Evolutionary conservation across 2,888 invertebrate species (phyloP), one percentile per base, ranked within the genome.

Genomic region (Hedya salicella): DNA sequence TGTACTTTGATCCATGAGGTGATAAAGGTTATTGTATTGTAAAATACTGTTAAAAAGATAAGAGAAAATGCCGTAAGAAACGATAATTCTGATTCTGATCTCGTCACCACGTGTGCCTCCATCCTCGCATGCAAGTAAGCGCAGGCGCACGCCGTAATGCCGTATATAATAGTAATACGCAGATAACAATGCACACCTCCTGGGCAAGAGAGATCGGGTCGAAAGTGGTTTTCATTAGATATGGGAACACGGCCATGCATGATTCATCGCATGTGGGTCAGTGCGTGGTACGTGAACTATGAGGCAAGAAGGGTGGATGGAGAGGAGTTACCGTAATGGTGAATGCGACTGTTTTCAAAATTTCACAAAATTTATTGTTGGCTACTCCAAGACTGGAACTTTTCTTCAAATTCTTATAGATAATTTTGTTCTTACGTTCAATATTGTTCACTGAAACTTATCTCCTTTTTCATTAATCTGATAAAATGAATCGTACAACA

Each of bases 211-310:
- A 83, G 85, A 83, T 81, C 80, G 54, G 79, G 77, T 82, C 75
- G 85, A 85, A 86, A 87, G 86, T 85, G 83, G 84, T 85, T 86
- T 87, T 87, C 86, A 87, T 87, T 87, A 86, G 81, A 77, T 75
- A 69, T 73, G 70, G 69, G 72, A 70, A 63, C 46, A 62, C 56
- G 19, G 19, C 62, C 52, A 53, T 49, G 56, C 49, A 63, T 63
- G 63, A 63, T 63, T 63, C 63, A 57, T 8, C 56, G 32, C 46
- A 42, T 44, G 36, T 65, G 46, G 59, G 52, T 65, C 65, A 65
- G 39, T 48, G 65, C 48, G 48, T 46, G 36, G 25, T 59, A 36
- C 6, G 2, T n/a, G n/a, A 14, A 25, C 9, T 42, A 54, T 50
- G 11, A 48, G n/a, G 25, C 30, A 17, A 19, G 2, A 42, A 30